Conservation (phyloP, 2,797 vertebrate species). For the Crocidura indochinensis region DNA sequence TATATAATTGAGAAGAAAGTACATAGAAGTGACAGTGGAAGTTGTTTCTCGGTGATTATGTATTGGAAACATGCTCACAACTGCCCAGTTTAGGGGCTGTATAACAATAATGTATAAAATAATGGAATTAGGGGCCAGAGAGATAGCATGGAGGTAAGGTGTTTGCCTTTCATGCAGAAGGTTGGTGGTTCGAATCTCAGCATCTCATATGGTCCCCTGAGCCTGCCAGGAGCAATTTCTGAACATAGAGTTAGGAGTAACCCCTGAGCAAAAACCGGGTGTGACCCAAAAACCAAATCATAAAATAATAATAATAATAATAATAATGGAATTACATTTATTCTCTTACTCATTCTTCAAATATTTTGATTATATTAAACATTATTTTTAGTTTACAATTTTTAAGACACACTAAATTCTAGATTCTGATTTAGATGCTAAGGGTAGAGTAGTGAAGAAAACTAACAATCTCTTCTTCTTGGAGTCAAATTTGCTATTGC, state of each 20-base stretch:
- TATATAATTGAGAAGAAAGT: not conserved
- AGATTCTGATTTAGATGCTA: conserved; percentile 19
- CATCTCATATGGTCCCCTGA: too few relatives aligned
- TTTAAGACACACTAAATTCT: not conserved
- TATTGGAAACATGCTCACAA: not conserved
- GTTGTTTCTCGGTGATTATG: not conserved
- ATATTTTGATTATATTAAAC: conserved; percentile 18
- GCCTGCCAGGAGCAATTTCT: too few relatives aligned
- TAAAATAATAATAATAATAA: not conserved
- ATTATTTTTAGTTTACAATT: conserved; percentile 35
- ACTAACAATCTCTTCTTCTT: not conserved
- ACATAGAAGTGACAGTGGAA: not conserved
- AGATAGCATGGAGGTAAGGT: too few relatives aligned
- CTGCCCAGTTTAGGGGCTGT: not conserved
- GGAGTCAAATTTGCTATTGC: not conserved
- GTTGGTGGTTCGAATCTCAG: too few relatives aligned
- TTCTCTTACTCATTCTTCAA: not conserved
- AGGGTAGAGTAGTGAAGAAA: not conserved
- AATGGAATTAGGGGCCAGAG: not conserved
- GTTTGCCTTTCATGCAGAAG: too few relatives aligned
- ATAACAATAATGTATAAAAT: conserved; percentile 13
- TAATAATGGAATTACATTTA: conserved; percentile 19
- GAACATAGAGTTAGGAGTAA: too few relatives aligned
- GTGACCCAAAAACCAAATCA: too few relatives aligned
- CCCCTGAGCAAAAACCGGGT: too few relatives aligned